Evolutionary conservation across 1,140 invertebrate species (phyloP).

Genomic region (Lethrus apterus): DNA sequence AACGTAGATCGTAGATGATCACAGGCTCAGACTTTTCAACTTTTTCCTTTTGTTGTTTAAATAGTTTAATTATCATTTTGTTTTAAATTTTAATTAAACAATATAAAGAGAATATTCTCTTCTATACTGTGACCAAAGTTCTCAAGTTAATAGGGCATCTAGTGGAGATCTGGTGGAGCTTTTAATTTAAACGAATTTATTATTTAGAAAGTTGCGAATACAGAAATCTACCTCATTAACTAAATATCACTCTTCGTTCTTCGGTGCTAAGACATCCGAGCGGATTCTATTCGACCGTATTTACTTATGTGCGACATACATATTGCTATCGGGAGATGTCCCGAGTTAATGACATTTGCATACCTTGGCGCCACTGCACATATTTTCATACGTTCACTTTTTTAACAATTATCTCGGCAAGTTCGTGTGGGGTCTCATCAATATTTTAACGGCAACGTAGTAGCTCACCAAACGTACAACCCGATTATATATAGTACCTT

Average conservation of each 20-base stretch:
- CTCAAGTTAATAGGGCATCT: neutral
- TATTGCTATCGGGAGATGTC: constrained; percentile 15
- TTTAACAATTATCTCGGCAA: neutral
- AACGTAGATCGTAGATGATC: neutral
- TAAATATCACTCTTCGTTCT: no score
- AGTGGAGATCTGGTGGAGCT: neutral
- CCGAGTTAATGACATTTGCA: constrained; percentile 19
- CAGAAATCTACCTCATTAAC: no score
- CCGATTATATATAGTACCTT: constrained; percentile 11
- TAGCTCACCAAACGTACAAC: no score
- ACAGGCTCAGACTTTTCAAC: neutral
- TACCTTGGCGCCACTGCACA: constrained; percentile 21
- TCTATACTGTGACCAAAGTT: neutral
- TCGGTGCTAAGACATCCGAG: no score
- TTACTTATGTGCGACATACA: constrained; percentile 1
- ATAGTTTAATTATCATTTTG: no score
- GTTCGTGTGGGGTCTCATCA: constrained; percentile 9
- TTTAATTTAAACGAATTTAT: no score
- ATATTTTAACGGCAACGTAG: no score
- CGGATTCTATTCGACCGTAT: neutral
- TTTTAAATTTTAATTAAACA: no score
- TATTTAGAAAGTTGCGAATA: no score
- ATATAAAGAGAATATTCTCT: no score
- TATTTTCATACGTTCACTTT: constrained; percentile 19
- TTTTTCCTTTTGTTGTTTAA: no score